Percentiles rank a stretch among this genome's conserved stretches.
These are phyloP conservation scores for Mustela erminea DNA, from an alignment of 2,797 vertebrate species.

Conservation along the genomic window DNA sequence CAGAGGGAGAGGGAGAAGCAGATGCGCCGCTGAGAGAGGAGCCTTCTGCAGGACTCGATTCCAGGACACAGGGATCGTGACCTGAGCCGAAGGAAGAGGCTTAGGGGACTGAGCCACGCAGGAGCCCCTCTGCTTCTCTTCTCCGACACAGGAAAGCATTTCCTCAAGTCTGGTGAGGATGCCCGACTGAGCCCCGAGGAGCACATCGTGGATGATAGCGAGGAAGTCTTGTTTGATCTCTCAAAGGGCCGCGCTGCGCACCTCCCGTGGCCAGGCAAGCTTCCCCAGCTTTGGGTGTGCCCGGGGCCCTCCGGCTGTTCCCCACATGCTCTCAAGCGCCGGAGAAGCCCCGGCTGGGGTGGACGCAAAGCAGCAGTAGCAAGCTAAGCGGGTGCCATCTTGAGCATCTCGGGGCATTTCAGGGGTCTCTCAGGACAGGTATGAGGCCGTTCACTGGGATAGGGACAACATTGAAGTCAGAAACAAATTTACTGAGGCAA, in stretches of 20 bases:
- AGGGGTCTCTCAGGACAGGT: neutral
- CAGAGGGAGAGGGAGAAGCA: no score
- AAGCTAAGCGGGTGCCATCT: neutral
- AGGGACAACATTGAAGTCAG: slow-evolving; percentile 56
- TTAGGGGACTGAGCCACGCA: no score
- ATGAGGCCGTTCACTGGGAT: neutral
- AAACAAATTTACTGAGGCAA: slow-evolving; percentile 62
- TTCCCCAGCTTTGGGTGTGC: neutral
- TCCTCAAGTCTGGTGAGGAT: neutral
- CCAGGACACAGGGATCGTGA: no score
- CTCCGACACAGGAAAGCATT: neutral
- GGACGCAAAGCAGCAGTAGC: neutral
- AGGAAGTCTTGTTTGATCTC: neutral
- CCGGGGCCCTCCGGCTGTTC: neutral
- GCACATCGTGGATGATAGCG: fast-evolving
- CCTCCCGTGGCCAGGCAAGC: neutral
- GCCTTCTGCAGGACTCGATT: no score
- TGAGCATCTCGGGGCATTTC: neutral
- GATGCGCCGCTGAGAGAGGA: no score
- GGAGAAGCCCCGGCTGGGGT: neutral
- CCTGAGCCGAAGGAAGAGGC: no score
- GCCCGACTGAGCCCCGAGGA: neutral
- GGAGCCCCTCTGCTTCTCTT: neutral
- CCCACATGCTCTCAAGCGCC: fast-evolving
- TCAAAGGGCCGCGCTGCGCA: neutral